Evolutionary conservation across 2,797 vertebrate genomes (phyloP), one percentile per base, ranked within the genome.

Genomic region (Numenius phaeopus): DNA sequence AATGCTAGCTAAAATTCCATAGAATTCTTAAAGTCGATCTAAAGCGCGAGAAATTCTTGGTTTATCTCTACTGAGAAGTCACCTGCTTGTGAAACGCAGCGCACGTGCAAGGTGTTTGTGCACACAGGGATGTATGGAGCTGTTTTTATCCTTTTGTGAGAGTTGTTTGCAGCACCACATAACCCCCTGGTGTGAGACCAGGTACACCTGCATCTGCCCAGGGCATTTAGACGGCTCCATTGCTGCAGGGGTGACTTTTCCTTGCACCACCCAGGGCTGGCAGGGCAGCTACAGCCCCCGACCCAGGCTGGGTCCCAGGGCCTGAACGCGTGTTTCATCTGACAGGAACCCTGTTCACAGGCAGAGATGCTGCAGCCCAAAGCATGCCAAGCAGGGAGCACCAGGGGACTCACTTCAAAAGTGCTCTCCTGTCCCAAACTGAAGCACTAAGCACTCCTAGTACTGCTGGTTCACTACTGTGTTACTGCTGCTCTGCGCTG

Each of bases 1-100:
- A 94, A 84, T 5, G 90, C 65, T 57, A 61, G 65, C 66, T 47
- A 65, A 87, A 96, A 96, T 70, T 59, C 93, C 82, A 73, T 2
- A 13, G 83, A 59, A 84, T 96, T 64, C 42, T 77, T 69, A 12
- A 87, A 92, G 95, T 27, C 39, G 71, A 61, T 61, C 73, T 52
- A 47, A 89, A 89, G 93, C 70, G 30, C 0, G 1, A 89, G 75
- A 57, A 92, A 91, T 50, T 57, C 46, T 89, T 49, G 73, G 39
- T 4, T 89, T 40, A 15, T 44, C 92, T 50, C 34, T n/a, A 26
- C 65, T 11, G 20, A 54, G 64, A 24, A 94, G 84, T 81, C 93
- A 85, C 85, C 94, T 71, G 83, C 59, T 34, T 4, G 66, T 49
- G 44, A 42, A 89, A 49, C 1, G 5, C 44, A 15, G 71, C 0